Evolutionary conservation across 2,888 invertebrate species (phyloP).

Genomic region (Acanthopleura granulata): DNA sequence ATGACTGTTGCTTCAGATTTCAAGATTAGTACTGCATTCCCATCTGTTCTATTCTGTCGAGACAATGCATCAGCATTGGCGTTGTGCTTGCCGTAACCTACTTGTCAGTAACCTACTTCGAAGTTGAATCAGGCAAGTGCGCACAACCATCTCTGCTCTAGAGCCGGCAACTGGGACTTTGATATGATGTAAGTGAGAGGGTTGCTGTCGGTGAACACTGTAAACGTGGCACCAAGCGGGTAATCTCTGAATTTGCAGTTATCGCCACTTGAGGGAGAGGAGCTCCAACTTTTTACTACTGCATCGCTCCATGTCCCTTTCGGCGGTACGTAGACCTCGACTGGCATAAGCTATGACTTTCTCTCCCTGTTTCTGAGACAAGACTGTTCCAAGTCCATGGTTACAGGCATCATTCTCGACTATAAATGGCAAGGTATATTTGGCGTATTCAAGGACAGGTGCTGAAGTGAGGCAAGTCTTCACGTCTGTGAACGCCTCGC

Average conservation of each 20-base stretch:
- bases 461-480: constrained; percentile 12
- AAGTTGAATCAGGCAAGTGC: constrained; percentile 15
- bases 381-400: constrained; percentile 17
- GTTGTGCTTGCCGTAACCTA: constrained; percentile 10
- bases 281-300: constrained; percentile 28
- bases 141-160: constrained; percentile 9
- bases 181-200: constrained; percentile 10
- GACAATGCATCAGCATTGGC: constrained; percentile 14
- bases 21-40: background rate
- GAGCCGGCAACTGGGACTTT: background rate
- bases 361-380: constrained; percentile 17
- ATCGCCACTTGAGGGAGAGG: constrained; percentile 23
- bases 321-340: constrained; percentile 20
- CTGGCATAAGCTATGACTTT: constrained; percentile 22
- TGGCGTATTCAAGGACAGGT: constrained; percentile 16
- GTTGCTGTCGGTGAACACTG: constrained; percentile 19
- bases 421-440: constrained; percentile 12
- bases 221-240: constrained; percentile 16
- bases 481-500: constrained; percentile 10
- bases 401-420: constrained; percentile 17
- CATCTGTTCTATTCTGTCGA: background rate
- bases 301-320: constrained; percentile 21
- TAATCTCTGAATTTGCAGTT: constrained; percentile 20
- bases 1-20: background rate
- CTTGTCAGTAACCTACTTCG: constrained; percentile 7